A percentile compares a stretch with the other conserved stretches of the same genome.
These are phyloP conservation scores for Ruditapes philippinarum DNA, from an alignment of 1,140 invertebrate genomes.

Conservation along the genomic window DNA sequence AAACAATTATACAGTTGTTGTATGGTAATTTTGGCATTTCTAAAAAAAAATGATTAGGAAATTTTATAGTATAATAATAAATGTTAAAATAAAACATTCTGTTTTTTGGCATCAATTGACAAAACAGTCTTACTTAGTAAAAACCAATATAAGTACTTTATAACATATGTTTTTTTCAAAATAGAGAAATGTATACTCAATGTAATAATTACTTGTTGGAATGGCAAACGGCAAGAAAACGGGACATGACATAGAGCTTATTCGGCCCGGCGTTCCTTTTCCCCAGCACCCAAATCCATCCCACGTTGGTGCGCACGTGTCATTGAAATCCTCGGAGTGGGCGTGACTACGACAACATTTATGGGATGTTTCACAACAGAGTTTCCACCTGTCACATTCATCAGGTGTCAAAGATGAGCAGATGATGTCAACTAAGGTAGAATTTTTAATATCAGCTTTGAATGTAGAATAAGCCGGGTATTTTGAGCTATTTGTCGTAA, in stretches of 20 bases:
- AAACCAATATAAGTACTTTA: too few relatives aligned
- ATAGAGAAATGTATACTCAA: too few relatives aligned
- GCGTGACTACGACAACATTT: conserved; percentile 72
- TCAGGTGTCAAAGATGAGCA: conserved; percentile 70
- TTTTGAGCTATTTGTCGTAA: conserved; percentile 54
- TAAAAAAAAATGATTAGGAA: too few relatives aligned
- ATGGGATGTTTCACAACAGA: conserved; percentile 70
- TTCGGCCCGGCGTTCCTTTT: conserved; percentile 91
- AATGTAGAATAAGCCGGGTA: not conserved
- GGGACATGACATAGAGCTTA: conserved; percentile 92
- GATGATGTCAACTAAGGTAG: conserved; percentile 67
- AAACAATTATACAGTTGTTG: too few relatives aligned
- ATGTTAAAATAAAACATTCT: too few relatives aligned
- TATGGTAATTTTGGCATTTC: too few relatives aligned
- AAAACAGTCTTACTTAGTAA: too few relatives aligned
- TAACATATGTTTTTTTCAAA: too few relatives aligned
- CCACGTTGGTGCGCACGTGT: conserved; percentile 91
- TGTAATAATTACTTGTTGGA: conserved; percentile 74
- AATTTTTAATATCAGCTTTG: conserved; percentile 70
- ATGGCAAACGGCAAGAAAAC: conserved; percentile 87
- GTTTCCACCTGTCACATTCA: conserved; percentile 73
- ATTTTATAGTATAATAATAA: too few relatives aligned
- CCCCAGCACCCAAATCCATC: conserved; percentile 96
- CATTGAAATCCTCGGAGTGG: conserved; percentile 79
- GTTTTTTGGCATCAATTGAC: too few relatives aligned